Evolutionary conservation across 2,113 vertebrate genomes (phyloP), one percentile per base, ranked within the genome.

Genomic region (Petroica traversi): DNA sequence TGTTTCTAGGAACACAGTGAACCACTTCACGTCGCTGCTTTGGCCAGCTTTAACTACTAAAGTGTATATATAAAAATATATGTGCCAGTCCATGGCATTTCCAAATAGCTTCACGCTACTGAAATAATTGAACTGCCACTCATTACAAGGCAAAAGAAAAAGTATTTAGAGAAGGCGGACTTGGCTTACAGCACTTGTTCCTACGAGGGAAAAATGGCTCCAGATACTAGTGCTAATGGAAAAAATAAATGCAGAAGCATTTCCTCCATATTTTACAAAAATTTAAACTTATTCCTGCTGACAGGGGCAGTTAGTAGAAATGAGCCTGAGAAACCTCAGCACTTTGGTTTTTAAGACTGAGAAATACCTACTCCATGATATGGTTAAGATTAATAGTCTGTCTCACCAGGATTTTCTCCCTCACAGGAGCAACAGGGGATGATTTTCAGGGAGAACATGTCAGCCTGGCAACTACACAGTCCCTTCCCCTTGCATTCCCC

Each of bases 1-100:
- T 34, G 14, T 64, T 78, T 54, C 41, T 29, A 68, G 57, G 45
- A 93, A 87, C 1, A 46, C 15, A 34, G 66, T 3, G 1, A 29
- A 29, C 5, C 2, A 12, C 59, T 73, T 48, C 33, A 40, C 0
- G 0, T 29, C 5, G 1, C 57, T 41, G 54, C 49, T 19, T 52
- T 29, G n/a, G 40, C 25, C 68, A 59, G 55, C 25, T 75, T 55
- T 43, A 85, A 36, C 52, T 40, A 41, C 51, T 38, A 4, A 12
- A 74, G 34, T 23, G 22, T 34, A 12, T 5, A 3, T 6, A 18
- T 10, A 34, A 6, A 74, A 28, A 41, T 6, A 15, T 4, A 34
- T 6, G 6, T 51, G 52, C 40, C n/a, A 36, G 31, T 48, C 40
- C 43, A 34, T 2, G 14, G 63, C 64, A n/a, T 77, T 38, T 28